Conservation (phyloP, 2,888 invertebrate genomes). For the Scaptomyza polygonia region DNA sequence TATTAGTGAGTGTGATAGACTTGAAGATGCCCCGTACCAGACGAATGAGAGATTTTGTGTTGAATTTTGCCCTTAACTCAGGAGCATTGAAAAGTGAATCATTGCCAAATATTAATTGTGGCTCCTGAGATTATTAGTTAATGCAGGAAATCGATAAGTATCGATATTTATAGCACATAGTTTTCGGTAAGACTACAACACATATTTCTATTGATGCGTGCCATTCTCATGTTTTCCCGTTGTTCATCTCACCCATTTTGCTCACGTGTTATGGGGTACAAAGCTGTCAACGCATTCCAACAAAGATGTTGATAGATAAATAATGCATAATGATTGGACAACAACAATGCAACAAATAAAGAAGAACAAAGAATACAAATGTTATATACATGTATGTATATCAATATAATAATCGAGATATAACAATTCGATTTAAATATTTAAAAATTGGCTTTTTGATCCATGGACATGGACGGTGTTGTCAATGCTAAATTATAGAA, state of each 20-base stretch:
- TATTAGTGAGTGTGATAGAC: not conserved
- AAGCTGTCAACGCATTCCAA: not conserved
- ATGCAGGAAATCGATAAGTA: too few species aligned
- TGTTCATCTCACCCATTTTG: not conserved
- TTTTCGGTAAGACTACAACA: too few species aligned
- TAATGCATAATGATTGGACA: conserved; percentile 41
- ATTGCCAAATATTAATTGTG: too few species aligned
- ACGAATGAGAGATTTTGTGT: too few species aligned
- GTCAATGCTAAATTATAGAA: conserved; percentile 50
- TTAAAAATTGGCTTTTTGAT: conserved; percentile 76
- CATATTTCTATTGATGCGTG: too few species aligned
- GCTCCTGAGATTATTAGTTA: too few species aligned
- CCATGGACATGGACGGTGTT: conserved; percentile 55
- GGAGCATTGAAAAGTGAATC: too few species aligned
- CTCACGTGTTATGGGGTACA: not conserved
- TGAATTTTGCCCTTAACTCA: too few species aligned
- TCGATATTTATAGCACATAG: not conserved
- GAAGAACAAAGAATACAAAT: conserved; percentile 38
- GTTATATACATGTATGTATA: conserved; percentile 40
- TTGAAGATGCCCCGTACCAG: not conserved
- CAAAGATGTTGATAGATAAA: conserved; percentile 14
- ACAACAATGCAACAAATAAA: conserved; percentile 18
- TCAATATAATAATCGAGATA: conserved; percentile 37
- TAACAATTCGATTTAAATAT: conserved; percentile 73
- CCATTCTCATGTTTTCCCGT: too few species aligned